Evolutionary conservation across 2,888 invertebrate genomes (phyloP).

Genomic region (Celastrina argiolus): DNA sequence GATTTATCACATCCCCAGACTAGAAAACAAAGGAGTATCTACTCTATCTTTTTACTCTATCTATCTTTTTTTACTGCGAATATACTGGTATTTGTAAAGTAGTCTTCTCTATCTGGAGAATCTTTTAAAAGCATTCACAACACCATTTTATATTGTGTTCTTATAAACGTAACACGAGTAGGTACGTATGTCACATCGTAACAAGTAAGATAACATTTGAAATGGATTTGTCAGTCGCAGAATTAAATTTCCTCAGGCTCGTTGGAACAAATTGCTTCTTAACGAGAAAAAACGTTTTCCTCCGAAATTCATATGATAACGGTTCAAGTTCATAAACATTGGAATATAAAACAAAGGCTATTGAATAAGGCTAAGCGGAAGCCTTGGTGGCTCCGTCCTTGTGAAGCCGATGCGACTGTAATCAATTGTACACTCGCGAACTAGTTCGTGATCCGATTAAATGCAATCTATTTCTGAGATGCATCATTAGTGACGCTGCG

Average conservation of each 20-base stretch:
- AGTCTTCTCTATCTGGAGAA: no score
- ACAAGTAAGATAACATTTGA: background rate
- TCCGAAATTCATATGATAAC: background rate
- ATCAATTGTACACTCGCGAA: constrained; percentile 7
- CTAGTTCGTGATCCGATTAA: constrained; percentile 13
- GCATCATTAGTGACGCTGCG: background rate
- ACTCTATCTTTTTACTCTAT: no score
- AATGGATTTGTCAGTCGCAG: constrained; percentile 1
- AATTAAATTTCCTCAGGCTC: background rate
- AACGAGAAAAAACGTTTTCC: background rate
- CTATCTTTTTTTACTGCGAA: no score
- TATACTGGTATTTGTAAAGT: no score
- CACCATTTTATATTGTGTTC: background rate
- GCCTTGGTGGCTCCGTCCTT: constrained; percentile 17
- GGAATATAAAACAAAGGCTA: background rate
- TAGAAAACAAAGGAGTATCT: no score
- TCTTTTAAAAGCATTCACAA: no score
- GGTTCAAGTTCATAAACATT: background rate
- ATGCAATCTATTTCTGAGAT: constrained; percentile 3
- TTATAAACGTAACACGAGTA: no score
- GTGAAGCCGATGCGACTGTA: background rate
- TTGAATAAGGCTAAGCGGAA: constrained; percentile 6
- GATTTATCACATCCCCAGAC: no score
- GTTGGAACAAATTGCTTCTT: background rate
- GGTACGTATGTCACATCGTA: background rate